A percentile compares a stretch with the other conserved stretches of the same genome.
Evolutionary conservation across 1,140 invertebrate genomes (phyloP).

Genomic region (Pissodes strobi): DNA sequence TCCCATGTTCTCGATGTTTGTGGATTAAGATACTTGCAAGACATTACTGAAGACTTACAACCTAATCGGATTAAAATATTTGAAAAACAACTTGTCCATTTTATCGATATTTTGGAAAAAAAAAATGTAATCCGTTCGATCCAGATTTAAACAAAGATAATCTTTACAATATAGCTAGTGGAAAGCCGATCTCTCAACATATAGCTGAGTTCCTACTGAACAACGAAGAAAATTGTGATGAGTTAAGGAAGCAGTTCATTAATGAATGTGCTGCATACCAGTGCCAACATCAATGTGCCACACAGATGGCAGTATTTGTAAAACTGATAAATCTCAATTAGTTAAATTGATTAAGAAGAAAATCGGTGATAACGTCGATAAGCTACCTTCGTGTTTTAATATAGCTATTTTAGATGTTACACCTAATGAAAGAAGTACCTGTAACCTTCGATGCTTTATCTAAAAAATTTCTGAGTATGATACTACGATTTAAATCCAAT

Average conservation of each 20-base stretch:
- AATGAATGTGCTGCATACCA: slow-evolving; percentile 26
- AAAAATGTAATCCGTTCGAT: neutral
- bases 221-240: slow-evolving; percentile 9
- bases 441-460: slow-evolving; percentile 21
- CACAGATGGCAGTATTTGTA: slow-evolving; percentile 37
- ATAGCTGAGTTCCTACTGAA: slow-evolving; percentile 14
- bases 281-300: slow-evolving; percentile 40
- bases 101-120: neutral
- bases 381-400: slow-evolving; percentile 24
- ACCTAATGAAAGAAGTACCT: slow-evolving; percentile 31
- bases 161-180: slow-evolving; percentile 3
- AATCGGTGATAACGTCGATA: slow-evolving; percentile 18
- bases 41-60: slow-evolving; percentile 3
- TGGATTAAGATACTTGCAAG: slow-evolving; percentile 7
- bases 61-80: neutral
- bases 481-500: slow-evolving; percentile 8
- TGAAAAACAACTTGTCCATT: neutral
- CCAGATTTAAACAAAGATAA: slow-evolving; percentile 17
- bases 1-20: slow-evolving; percentile 24
- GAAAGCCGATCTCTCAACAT: slow-evolving; percentile 4
- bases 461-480: slow-evolving; percentile 28
- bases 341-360: slow-evolving; percentile 30
- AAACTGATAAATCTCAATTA: slow-evolving; percentile 30
- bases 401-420: slow-evolving; percentile 17
- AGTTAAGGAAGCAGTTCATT: slow-evolving; percentile 25